Evolutionary conservation across 2,888 invertebrate species (phyloP).

Genomic region (Heteropelma amictum): DNA sequence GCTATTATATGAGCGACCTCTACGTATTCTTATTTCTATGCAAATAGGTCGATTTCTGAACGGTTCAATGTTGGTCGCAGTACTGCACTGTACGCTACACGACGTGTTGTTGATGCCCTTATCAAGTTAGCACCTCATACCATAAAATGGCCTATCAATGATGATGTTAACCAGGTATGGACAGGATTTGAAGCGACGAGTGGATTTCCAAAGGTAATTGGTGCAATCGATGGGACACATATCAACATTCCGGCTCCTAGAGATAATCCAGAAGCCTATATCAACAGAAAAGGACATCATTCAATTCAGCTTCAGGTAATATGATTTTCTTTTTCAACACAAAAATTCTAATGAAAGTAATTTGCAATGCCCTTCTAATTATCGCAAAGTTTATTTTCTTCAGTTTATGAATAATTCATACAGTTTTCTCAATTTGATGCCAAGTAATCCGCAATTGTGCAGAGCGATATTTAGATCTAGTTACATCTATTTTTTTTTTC

Average conservation of each 20-base stretch:
- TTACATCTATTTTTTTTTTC: not conserved
- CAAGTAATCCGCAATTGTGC: not conserved
- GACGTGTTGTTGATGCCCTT: constrained; percentile 48
- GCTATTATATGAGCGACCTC: not conserved
- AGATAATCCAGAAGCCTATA: constrained; percentile 29
- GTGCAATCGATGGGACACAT: constrained; percentile 58
- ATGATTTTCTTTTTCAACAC: not conserved
- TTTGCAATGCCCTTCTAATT: not conserved
- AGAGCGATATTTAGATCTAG: not conserved
- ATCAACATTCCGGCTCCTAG: constrained; percentile 37
- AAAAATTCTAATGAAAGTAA: not conserved
- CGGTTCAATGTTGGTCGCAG: constrained; percentile 57
- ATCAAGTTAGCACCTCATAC: constrained; percentile 32
- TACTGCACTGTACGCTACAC: constrained; percentile 44
- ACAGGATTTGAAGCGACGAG: constrained; percentile 4
- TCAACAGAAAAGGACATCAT: constrained; percentile 53
- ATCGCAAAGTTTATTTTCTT: not conserved
- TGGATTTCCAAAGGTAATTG: constrained; percentile 34
- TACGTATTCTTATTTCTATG: not conserved
- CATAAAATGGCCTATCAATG: constrained; percentile 58
- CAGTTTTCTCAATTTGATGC: not conserved
- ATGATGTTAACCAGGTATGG: not conserved
- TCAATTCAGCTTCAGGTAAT: constrained; percentile 54
- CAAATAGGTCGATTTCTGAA: constrained; percentile 14
- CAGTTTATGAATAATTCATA: not conserved